Base-by-base conservation (phyloP, 2,888 invertebrate genomes). In the Orchestes rusci region DNA sequence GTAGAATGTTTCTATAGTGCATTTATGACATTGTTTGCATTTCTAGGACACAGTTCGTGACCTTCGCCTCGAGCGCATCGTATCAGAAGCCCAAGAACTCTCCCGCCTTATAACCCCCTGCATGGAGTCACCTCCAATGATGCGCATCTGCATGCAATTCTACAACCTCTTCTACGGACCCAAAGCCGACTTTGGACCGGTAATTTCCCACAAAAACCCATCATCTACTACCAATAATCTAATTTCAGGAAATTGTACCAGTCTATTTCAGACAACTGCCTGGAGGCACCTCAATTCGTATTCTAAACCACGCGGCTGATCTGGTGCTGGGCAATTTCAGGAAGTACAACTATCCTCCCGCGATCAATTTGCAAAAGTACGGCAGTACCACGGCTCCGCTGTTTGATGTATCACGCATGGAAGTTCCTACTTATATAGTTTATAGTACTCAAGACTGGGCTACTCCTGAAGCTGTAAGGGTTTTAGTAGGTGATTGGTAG, bases 381-480 rank as follows among this genome's bases (percentile, higher is more conserved):
- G 74, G 75, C 1, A 67, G 65, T 1, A 58, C 61, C n/a, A 65
- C 54, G 20, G 74, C 77, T 1, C 76, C 77, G 0, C 54, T 66
- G 3, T 77, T 77, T 57, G 66, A 75, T 50, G 61, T 77, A 3
- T 62, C 53, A 4, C 68, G 66, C 12, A 70, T 77, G 8, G 65
- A 55, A 16, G 66, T 73, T 16, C 76, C 76, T 1, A 65, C 75
- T 13, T 73, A 71, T 52, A 64, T 77, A 1, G 72, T 75, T 50
- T 76, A 74, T 51, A 68, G 71, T 28, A 71, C 72, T 20, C 74
- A 75, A 38, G 77, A 77, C 54, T 76, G 75, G 75, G 59, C 76
- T 1, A 70, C 75, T 0, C 75, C 78, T 45, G 71, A 76, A 45
- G 54, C 56, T 51, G 75, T 75, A 63, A 56, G 54, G 53, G 39